Evolutionary conservation across 2,113 vertebrate genomes (phyloP), one percentile per base, ranked within the genome.

Genomic region (Sus scrofa): DNA sequence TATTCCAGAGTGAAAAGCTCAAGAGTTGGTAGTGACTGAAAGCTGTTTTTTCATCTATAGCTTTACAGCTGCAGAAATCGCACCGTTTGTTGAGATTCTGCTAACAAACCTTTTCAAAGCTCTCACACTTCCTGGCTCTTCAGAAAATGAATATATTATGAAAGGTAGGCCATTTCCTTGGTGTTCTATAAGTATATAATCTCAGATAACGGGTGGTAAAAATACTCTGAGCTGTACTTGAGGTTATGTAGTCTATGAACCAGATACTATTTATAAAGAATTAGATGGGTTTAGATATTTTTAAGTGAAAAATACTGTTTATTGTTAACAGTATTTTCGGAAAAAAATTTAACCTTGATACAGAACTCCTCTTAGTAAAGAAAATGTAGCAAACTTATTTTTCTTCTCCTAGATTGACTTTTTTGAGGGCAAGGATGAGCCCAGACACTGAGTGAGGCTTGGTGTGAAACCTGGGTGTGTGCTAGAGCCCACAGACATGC

Each of bases 71-170:
- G 98, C 98, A 98, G 99, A 99, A 97, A 99, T 99, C 97, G 99
- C 99, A 63, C 99, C 99, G 0, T 99, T 99, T 95, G 99, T 99
- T n/a, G 99, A 99, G 96, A 99, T 99, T 98, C 98, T 99, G 88
- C 98, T 99, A 97, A 99, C 99, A 98, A 99, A 99, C 98, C 99
- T 99, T 97, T 99, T 99, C 98, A 99, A 99, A 98, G 99, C 99
- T 0, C 98, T 99, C 95, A 98, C 99, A 0, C 98, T 99, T 96
- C 99, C 99, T 96, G 99, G 99, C 81, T 99, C 99, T 22, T 99
- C 99, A 94, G 99, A 99, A 98, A 99, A 99, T 94, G 99, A 99
- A 94, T 99, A 99, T 97, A 99, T 99, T 95, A 99, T 99, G 99
- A 99, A 99, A 99, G 99, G 99, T 99, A 98, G 98, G 97, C 94